Conservation (phyloP, 2,113 vertebrate genomes). For the Cynopterus brachyotis region DNA sequence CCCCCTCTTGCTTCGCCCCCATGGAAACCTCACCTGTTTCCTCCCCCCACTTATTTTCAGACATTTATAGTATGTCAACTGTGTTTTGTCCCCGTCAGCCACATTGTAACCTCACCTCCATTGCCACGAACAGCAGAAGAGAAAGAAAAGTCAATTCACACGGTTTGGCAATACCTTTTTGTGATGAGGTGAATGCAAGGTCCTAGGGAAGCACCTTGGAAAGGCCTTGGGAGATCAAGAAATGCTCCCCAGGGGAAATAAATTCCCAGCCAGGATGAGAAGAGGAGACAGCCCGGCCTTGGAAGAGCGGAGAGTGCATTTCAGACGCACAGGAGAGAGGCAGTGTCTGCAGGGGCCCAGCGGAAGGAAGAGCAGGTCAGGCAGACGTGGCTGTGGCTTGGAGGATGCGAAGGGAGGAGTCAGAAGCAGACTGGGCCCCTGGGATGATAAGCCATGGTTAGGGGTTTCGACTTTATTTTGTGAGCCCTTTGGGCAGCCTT, state of each 20-base stretch:
- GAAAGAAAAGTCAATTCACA: neutral
- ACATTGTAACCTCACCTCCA: neutral
- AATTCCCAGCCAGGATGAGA: conserved; percentile 10
- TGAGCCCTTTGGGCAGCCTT: neutral
- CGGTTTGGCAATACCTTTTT: neutral
- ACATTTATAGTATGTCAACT: neutral
- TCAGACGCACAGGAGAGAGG: neutral
- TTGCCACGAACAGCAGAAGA: neutral
- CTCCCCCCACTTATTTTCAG: neutral
- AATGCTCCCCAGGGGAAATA: neutral
- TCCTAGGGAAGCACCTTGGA: neutral
- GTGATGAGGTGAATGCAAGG: neutral
- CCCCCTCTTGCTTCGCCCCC: neutral
- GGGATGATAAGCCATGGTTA: neutral
- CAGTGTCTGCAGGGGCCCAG: neutral
- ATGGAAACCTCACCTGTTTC: neutral
- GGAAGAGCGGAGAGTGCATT: neutral
- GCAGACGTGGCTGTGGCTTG: neutral
- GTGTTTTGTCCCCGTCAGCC: neutral
- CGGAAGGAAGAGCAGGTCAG: neutral
- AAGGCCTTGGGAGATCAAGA: neutral
- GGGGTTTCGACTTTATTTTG: neutral
- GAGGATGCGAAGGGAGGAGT: neutral
- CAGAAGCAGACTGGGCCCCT: neutral
- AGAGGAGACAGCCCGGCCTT: neutral